phyloP scores from a whole-genome alignment of 2,113 vertebrate genomes.

The Xiphophorus couchianus region DNA sequence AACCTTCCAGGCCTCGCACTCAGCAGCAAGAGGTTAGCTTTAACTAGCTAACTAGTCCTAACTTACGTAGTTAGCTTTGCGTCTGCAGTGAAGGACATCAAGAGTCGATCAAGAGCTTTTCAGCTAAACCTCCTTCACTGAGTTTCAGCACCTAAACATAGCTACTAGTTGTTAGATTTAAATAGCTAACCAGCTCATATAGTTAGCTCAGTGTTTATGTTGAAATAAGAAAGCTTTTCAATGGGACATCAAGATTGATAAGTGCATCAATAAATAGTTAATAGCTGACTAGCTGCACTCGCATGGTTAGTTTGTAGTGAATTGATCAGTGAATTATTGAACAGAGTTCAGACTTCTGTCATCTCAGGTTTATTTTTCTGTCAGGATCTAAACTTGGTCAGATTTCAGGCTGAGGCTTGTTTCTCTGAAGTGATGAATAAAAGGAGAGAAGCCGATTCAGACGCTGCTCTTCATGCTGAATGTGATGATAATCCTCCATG shows the following conservation, averaged over 20 bases:
- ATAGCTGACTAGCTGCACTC: too few species aligned
- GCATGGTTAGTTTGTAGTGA: too few species aligned
- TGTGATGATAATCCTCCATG: background rate
- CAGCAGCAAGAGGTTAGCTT: background rate
- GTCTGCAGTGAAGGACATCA: background rate
- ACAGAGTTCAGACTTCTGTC: constrained; percentile 24
- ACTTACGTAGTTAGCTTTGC: constrained; percentile 15
- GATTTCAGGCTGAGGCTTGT: background rate
- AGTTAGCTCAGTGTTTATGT: constrained; percentile 19
- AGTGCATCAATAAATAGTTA: constrained; percentile 50
- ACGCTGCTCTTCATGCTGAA: background rate
- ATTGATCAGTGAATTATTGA: constrained; percentile 52
- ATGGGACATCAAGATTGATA: constrained; percentile 11
- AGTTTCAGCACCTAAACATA: too few species aligned
- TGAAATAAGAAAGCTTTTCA: background rate
- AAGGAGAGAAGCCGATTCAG: too few species aligned
- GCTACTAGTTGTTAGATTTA: background rate
- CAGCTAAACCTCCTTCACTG: too few species aligned
- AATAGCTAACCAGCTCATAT: background rate
- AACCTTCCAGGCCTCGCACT: background rate
- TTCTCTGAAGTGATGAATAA: too few species aligned
- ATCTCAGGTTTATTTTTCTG: background rate
- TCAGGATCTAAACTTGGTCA: background rate
- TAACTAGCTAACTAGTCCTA: constrained; percentile 13
- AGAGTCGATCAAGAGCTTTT: too few species aligned